A percentile compares a stretch with the other conserved stretches of the same genome.
These are phyloP conservation scores for Amblyjoppa fuscipennis DNA, from an alignment of 2,888 invertebrate species.

Conservation along the genomic window DNA sequence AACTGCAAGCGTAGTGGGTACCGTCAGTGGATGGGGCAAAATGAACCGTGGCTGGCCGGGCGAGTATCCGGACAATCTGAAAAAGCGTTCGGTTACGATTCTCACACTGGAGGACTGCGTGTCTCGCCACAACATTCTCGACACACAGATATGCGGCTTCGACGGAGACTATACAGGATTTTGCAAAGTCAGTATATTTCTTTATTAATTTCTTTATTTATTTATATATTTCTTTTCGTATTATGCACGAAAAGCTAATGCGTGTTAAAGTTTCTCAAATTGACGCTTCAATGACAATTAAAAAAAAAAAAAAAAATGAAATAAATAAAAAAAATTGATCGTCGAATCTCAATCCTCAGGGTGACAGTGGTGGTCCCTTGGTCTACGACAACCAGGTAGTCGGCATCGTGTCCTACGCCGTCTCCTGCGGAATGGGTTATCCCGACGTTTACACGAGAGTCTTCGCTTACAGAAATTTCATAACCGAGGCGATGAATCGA, in stretches of 20 bases:
- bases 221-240: too few species aligned
- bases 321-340: not conserved
- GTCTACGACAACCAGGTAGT: constrained; percentile 64
- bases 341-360: constrained; percentile 50
- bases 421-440: constrained; percentile 57
- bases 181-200: constrained; percentile 62
- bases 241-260: not conserved
- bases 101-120: constrained; percentile 65
- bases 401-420: constrained; percentile 66
- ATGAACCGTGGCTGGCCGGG: constrained; percentile 19
- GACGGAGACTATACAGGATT: constrained; percentile 62
- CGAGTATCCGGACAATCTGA: constrained; percentile 57
- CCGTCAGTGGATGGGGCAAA: constrained; percentile 69
- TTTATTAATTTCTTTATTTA: too few species aligned
- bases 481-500: constrained; percentile 21
- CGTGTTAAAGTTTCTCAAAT: too few species aligned
- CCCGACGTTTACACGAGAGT: constrained; percentile 69
- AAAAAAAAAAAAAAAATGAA: not conserved
- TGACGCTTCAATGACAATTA: too few species aligned
- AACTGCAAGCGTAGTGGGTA: constrained; percentile 54
- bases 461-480: constrained; percentile 57
- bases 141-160: constrained; percentile 68
- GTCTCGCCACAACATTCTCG: constrained; percentile 44
- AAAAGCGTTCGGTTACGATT: constrained; percentile 57
- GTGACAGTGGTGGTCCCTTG: constrained; percentile 70